Percentiles rank a stretch among this genome's conserved stretches.
phyloP scores from a whole-genome alignment of 1,140 invertebrate species.

The Apis cerana region DNA sequence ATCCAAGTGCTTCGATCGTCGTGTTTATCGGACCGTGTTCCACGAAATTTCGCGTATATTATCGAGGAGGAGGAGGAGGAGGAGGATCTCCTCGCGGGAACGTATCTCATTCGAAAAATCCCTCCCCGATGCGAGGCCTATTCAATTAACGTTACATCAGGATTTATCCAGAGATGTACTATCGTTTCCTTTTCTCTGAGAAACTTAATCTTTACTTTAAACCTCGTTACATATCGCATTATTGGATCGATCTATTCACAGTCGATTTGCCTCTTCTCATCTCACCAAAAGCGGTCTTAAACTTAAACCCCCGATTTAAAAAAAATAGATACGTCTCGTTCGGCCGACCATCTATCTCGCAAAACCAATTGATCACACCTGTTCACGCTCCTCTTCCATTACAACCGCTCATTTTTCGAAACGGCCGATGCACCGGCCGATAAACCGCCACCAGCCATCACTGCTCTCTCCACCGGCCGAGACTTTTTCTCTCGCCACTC shows the following conservation, averaged over 20 bases:
- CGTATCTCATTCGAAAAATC: no score
- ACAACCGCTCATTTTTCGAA: constrained; percentile 28
- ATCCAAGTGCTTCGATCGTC: background rate
- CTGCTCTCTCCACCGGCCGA: background rate
- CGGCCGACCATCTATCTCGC: background rate
- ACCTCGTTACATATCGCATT: no score
- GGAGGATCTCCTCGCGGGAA: no score
- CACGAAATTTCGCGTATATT: constrained; percentile 14
- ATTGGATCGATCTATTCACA: background rate
- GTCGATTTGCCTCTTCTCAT: constrained; percentile 8
- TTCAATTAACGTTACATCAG: no score
- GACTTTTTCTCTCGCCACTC: background rate
- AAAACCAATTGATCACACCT: constrained; percentile 22
- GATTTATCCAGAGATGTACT: no score
- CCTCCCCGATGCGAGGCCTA: no score
- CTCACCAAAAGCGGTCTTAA: background rate
- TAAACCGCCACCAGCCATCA: constrained; percentile 9
- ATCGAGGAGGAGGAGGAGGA: no score
- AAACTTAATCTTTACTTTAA: no score
- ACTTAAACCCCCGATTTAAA: background rate
- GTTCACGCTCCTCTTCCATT: constrained; percentile 26
- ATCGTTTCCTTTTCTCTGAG: no score
- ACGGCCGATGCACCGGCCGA: constrained; percentile 7
- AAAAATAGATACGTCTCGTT: background rate
- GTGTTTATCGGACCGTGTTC: constrained; percentile 25